A percentile compares a stretch with the other conserved stretches of the same genome.
Evolutionary conservation across 2,113 vertebrate genomes (phyloP).

Genomic region (Regulus satrapa): DNA sequence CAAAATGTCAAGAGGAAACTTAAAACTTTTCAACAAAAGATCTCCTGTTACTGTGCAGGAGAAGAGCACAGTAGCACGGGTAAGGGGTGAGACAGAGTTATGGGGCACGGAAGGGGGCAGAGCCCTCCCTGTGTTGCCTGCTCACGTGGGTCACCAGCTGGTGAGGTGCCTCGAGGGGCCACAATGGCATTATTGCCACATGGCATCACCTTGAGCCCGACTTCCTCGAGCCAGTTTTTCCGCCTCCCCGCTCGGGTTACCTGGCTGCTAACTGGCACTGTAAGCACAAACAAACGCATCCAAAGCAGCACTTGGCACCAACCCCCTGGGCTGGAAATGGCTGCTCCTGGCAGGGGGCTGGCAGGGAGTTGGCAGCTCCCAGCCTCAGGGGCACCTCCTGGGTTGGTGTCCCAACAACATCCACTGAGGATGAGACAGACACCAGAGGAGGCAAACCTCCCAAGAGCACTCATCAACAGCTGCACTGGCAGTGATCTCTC

Average conservation of each 20-base stretch:
- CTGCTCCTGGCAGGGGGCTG: background rate
- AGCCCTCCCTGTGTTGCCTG: background rate
- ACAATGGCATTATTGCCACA: background rate
- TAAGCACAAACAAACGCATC: background rate
- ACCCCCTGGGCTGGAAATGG: background rate
- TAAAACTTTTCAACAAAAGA: background rate
- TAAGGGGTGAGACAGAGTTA: background rate
- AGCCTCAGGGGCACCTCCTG: background rate
- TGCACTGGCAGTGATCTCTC: background rate
- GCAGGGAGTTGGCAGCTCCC: background rate
- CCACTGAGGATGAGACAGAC: background rate
- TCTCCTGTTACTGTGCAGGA: background rate
- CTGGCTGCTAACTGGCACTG: background rate
- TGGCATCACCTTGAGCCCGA: background rate
- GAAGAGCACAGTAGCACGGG: background rate
- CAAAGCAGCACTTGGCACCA: background rate
- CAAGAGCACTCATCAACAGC: background rate
- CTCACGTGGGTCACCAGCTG: background rate
- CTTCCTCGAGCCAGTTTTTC: background rate
- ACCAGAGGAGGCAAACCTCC: background rate
- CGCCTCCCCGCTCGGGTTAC: background rate
- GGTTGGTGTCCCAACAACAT: background rate
- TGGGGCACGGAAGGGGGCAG: background rate
- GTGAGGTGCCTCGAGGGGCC: background rate
- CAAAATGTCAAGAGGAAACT: background rate